These are phyloP conservation scores for Agapostemon virescens DNA, from an alignment of 2,888 invertebrate genomes.

Conservation along the genomic window DNA sequence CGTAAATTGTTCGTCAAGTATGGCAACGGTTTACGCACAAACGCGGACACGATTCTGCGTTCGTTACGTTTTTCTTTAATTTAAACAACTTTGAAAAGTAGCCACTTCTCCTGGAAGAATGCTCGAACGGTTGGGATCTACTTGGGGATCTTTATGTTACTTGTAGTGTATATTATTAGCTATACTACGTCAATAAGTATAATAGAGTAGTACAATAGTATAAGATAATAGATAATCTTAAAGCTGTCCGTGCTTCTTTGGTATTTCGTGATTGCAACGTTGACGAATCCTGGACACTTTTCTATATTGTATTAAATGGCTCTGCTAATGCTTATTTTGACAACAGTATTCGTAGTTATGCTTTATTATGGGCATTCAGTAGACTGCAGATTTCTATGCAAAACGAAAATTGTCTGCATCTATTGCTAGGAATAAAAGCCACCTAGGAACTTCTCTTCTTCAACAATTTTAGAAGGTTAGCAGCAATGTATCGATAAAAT, in stretches of 20 bases:
- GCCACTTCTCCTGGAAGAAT: constrained; percentile 16
- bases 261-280: not conserved
- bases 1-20: constrained; percentile 5
- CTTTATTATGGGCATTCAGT: too few species aligned
- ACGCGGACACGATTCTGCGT: constrained; percentile 1
- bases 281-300: not conserved
- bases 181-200: not conserved
- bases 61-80: too few species aligned
- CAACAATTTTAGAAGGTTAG: too few species aligned
- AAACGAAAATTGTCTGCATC: too few species aligned
- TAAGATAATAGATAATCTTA: too few species aligned
- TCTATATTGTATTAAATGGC: not conserved
- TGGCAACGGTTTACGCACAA: constrained; percentile 2
- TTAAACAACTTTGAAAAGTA: constrained; percentile 43
- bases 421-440: too few species aligned
- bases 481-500: too few species aligned
- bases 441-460: too few species aligned
- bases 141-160: constrained; percentile 52
- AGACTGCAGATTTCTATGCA: too few species aligned
- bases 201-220: too few species aligned
- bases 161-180: constrained; percentile 23
- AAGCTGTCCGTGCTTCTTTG: constrained; percentile 50
- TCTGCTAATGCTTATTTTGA: too few species aligned
- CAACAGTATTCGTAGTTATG: too few species aligned
- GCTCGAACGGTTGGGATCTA: constrained; percentile 51